Conservation (phyloP, 2,888 invertebrate species). For the Dryobota labecula region DNA sequence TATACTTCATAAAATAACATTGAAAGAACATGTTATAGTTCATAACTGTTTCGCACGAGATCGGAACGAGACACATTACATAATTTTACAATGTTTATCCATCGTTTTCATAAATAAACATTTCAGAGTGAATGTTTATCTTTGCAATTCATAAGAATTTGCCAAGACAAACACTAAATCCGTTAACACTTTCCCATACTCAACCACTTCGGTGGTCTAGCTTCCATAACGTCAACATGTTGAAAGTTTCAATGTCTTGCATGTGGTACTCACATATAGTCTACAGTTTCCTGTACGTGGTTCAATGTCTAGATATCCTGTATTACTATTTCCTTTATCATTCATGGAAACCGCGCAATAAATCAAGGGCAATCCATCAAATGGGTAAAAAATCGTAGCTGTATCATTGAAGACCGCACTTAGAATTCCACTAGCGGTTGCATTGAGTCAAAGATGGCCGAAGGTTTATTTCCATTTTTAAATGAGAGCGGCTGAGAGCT, state of each 20-base stretch:
- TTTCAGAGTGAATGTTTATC: constrained; percentile 20
- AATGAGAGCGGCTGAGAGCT: constrained; percentile 91
- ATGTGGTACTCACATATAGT: constrained; percentile 36
- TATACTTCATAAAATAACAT: neutral
- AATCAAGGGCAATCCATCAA: constrained; percentile 64
- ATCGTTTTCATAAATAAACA: constrained; percentile 36
- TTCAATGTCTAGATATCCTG: constrained; percentile 32
- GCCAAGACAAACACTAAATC: constrained; percentile 53
- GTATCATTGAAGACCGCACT: constrained; percentile 84
- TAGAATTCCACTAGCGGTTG: constrained; percentile 88
- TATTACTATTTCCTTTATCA: constrained; percentile 46
- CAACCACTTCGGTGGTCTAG: constrained; percentile 47
- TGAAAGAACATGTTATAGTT: neutral
- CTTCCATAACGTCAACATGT: constrained; percentile 33
- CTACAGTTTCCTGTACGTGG: constrained; percentile 43
- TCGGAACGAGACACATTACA: neutral
- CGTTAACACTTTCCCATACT: constrained; percentile 43
- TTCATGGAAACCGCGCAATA: constrained; percentile 46
- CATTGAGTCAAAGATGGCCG: constrained; percentile 89
- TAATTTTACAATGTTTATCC: constrained; percentile 5
- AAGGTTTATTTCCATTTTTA: constrained; percentile 91
- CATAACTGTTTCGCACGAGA: neutral
- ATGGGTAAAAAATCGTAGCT: constrained; percentile 79
- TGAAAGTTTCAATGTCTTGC: constrained; percentile 49
- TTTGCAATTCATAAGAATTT: constrained; percentile 49